Evolutionary conservation across 2,888 invertebrate genomes (phyloP).

Genomic region (Xylota sylvarum): DNA sequence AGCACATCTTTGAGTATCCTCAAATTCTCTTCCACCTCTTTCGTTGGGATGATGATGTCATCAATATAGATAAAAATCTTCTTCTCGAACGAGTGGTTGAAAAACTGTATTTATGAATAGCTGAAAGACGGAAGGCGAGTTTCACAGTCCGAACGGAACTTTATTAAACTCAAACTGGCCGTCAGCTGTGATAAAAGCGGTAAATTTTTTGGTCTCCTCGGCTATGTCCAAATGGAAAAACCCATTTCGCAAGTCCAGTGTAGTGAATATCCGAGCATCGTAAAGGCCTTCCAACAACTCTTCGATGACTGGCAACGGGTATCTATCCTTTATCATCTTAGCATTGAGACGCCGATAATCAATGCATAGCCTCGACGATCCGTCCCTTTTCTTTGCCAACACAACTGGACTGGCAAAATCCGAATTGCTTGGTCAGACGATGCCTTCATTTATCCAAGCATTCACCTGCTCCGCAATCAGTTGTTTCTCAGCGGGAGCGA

Average conservation of each 20-base stretch:
- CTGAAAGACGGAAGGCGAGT: slow-evolving; percentile 80
- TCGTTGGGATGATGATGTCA: no score
- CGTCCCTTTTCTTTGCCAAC: neutral
- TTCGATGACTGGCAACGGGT: slow-evolving; percentile 42
- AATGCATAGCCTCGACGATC: no score
- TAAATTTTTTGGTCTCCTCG: no score
- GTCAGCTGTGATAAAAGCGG: slow-evolving; percentile 82
- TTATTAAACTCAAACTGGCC: slow-evolving; percentile 82
- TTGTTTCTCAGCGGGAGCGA: slow-evolving; percentile 11
- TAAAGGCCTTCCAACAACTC: slow-evolving; percentile 65
- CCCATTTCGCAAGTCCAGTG: no score
- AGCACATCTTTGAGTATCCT: no score
- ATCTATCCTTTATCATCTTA: neutral
- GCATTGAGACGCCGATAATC: slow-evolving; percentile 69
- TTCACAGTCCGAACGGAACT: slow-evolving; percentile 82
- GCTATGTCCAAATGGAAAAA: neutral
- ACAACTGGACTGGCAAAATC: no score
- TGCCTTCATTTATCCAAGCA: neutral
- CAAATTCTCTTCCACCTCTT: no score
- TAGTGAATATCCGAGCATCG: no score
- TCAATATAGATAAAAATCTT: no score
- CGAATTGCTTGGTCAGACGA: neutral
- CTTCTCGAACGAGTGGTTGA: slow-evolving; percentile 33
- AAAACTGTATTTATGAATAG: slow-evolving; percentile 59
- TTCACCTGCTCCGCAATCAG: no score